A percentile compares a stretch with the other conserved stretches of the same genome.
phyloP scores from a whole-genome alignment of 2,113 vertebrate species.

The Callocephalon fimbriatum region DNA sequence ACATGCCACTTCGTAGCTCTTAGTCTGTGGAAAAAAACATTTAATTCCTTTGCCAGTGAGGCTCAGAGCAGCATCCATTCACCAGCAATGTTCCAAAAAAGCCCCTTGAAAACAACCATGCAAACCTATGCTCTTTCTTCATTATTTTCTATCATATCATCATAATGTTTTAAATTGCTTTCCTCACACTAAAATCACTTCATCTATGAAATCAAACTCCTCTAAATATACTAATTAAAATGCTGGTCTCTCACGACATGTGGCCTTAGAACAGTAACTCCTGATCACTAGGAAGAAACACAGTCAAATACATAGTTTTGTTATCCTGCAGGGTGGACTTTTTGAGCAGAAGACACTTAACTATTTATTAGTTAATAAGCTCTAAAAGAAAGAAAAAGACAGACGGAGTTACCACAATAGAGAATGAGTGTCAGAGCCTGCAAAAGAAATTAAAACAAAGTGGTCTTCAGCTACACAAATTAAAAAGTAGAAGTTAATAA shows the following conservation, averaged over 20 bases:
- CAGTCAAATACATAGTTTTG: background rate
- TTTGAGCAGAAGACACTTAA: background rate
- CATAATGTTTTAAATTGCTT: background rate
- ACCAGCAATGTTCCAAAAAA: background rate
- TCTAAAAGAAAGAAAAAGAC: background rate
- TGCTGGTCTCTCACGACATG: background rate
- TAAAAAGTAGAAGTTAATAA: background rate
- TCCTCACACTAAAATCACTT: background rate
- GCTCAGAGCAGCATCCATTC: background rate
- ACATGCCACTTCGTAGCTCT: accelerated
- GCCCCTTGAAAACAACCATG: background rate
- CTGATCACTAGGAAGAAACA: background rate
- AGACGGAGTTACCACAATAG: background rate
- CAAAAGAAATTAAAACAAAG: slow-evolving; percentile 7
- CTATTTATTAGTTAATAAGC: background rate
- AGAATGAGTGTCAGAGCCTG: background rate
- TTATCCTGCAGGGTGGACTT: background rate
- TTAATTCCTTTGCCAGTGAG: background rate
- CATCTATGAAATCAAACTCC: background rate
- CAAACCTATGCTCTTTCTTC: background rate
- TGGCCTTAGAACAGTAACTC: background rate
- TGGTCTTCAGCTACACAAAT: background rate
- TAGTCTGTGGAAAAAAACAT: background rate
- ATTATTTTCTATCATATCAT: background rate
- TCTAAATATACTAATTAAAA: background rate